Conservation (phyloP, 2,797 vertebrate genomes). For the Coracias cyanogaster region DNA sequence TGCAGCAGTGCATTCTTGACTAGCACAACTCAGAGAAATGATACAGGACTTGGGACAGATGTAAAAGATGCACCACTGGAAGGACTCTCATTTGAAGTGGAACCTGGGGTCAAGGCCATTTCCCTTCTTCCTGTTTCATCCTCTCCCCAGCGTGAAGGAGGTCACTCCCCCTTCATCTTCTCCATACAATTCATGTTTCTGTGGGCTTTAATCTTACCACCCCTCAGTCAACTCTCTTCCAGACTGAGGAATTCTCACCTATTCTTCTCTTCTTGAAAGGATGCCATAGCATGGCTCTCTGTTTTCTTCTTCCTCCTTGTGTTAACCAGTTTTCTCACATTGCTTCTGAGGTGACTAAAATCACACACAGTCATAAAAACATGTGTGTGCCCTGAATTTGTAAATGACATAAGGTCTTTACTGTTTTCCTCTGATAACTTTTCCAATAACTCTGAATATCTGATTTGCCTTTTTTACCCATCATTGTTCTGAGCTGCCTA, state of each 20-base stretch:
- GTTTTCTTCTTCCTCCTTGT: not conserved
- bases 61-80: not conserved
- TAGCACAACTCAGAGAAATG: not conserved
- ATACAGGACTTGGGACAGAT: constrained; percentile 5
- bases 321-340: not conserved
- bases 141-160: not conserved
- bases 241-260: constrained; percentile 7
- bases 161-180: constrained; percentile 50
- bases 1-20: not conserved
- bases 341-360: not conserved
- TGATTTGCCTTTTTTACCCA: not conserved
- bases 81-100: constrained; percentile 17
- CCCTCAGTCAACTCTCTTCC: not conserved
- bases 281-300: not conserved
- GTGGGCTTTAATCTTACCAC: constrained; percentile 41
- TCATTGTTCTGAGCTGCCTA: not conserved
- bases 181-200: not conserved
- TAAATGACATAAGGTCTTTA: not conserved
- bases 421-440: not conserved
- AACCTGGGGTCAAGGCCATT: constrained; percentile 19
- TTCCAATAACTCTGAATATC: not conserved
- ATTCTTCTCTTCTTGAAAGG: constrained; percentile 49
- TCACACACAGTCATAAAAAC: not conserved
- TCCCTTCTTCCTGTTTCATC: constrained; percentile 55
- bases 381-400: not conserved